Conservation (phyloP, 2,888 invertebrate species). For the Erynnis tages region DNA sequence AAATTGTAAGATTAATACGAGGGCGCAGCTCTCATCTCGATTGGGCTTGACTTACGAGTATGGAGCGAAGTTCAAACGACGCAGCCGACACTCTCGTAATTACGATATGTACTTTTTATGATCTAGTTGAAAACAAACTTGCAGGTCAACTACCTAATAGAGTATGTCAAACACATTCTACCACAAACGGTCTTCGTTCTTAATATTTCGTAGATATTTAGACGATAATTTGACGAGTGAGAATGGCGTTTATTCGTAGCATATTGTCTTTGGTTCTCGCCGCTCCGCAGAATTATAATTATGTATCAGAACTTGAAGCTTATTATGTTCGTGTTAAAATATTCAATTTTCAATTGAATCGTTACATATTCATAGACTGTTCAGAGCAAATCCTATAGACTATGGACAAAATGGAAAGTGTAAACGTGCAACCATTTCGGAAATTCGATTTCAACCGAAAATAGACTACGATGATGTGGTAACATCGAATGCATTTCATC, state of each 20-base stretch:
- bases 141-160: too few species aligned
- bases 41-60: constrained; percentile 61
- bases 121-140: too few species aligned
- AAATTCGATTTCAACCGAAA: constrained; percentile 31
- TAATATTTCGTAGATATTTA: too few species aligned
- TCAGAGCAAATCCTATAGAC: constrained; percentile 7
- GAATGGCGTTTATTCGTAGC: too few species aligned
- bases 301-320: too few species aligned
- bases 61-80: constrained; percentile 57
- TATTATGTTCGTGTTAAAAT: neutral
- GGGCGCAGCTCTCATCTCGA: constrained; percentile 46
- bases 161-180: too few species aligned
- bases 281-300: too few species aligned
- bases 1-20: constrained; percentile 14
- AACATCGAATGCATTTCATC: constrained; percentile 26
- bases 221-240: too few species aligned
- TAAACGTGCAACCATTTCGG: constrained; percentile 17
- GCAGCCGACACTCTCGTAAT: constrained; percentile 69
- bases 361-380: constrained; percentile 15
- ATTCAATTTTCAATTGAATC: constrained; percentile 1
- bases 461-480: constrained; percentile 28
- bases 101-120: too few species aligned
- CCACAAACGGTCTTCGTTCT: too few species aligned
- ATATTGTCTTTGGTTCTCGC: too few species aligned
- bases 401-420: constrained; percentile 21